Conservation (phyloP, 2,113 vertebrate species). For the Poecilia latipinna region DNA sequence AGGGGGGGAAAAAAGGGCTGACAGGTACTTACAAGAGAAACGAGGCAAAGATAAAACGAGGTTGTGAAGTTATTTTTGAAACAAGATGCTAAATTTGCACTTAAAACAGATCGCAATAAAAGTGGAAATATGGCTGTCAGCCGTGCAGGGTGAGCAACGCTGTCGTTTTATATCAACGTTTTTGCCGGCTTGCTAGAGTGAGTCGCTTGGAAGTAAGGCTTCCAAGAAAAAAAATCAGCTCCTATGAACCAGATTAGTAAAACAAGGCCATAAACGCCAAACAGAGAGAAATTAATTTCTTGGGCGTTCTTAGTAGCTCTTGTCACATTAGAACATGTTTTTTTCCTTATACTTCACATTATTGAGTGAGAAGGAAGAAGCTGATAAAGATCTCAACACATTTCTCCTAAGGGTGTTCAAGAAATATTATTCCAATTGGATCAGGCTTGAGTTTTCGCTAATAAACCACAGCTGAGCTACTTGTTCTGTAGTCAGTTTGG, state of each 20-base stretch:
- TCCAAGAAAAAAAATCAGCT: constrained; percentile 10
- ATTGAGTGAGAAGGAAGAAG: background rate
- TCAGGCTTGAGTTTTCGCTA: constrained; percentile 27
- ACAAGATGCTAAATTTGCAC: constrained; percentile 30
- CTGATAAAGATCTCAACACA: background rate
- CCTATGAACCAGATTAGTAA: constrained; percentile 22
- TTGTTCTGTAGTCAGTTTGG: constrained; percentile 42
- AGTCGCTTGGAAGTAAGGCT: constrained; percentile 21
- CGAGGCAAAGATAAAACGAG: background rate
- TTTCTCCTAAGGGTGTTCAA: background rate
- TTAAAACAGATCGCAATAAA: constrained; percentile 17
- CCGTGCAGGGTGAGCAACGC: constrained; percentile 14
- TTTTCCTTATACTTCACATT: background rate
- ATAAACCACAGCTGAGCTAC: constrained; percentile 24
- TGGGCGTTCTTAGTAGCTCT: background rate
- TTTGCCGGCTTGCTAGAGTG: constrained; percentile 11
- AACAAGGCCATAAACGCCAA: background rate
- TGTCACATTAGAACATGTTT: background rate
- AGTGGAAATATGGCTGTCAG: constrained; percentile 33
- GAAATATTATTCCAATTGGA: constrained; percentile 13
- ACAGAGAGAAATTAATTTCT: background rate
- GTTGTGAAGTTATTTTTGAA: constrained; percentile 56
- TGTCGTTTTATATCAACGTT: constrained; percentile 19
- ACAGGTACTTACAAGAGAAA: constrained; percentile 9
- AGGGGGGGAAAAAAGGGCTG: constrained; percentile 14